A percentile compares a stretch with the other conserved stretches of the same genome.
Evolutionary conservation across 2,888 invertebrate genomes (phyloP).

Genomic region (Papilio demoleus): DNA sequence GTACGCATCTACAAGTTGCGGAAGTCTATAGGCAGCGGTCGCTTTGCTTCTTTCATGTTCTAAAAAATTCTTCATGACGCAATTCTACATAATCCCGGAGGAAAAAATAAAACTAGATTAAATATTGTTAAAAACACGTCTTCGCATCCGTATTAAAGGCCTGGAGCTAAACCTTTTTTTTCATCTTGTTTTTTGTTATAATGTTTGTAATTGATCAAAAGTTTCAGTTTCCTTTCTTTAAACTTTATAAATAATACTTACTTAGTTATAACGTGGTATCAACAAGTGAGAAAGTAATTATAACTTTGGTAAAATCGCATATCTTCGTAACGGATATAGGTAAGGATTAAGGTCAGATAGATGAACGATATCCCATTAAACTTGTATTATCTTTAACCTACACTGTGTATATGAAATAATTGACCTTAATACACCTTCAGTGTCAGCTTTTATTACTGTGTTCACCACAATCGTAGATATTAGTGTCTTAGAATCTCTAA

Average conservation of each 20-base stretch:
- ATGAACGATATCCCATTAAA: neutral
- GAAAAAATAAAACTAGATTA: too few species aligned
- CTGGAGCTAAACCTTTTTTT: too few species aligned
- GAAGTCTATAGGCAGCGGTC: too few species aligned
- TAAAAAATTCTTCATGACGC: too few species aligned
- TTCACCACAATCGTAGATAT: neutral
- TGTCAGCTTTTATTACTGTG: neutral
- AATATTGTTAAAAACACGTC: too few species aligned
- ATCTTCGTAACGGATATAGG: neutral
- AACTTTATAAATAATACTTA: neutral
- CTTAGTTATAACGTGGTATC: neutral
- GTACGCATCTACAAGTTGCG: too few species aligned
- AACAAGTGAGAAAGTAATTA: constrained; percentile 15
- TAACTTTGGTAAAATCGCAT: constrained; percentile 7
- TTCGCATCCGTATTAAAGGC: too few species aligned
- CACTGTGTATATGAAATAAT: neutral
- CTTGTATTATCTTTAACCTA: neutral
- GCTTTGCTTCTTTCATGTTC: too few species aligned
- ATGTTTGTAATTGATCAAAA: neutral
- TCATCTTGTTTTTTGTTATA: neutral
- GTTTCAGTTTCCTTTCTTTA: neutral
- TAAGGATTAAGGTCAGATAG: neutral
- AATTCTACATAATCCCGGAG: too few species aligned
- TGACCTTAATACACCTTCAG: neutral
- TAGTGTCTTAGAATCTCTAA: neutral